phyloP scores from a whole-genome alignment of 2,888 invertebrate species.

The Idaea biselata region DNA sequence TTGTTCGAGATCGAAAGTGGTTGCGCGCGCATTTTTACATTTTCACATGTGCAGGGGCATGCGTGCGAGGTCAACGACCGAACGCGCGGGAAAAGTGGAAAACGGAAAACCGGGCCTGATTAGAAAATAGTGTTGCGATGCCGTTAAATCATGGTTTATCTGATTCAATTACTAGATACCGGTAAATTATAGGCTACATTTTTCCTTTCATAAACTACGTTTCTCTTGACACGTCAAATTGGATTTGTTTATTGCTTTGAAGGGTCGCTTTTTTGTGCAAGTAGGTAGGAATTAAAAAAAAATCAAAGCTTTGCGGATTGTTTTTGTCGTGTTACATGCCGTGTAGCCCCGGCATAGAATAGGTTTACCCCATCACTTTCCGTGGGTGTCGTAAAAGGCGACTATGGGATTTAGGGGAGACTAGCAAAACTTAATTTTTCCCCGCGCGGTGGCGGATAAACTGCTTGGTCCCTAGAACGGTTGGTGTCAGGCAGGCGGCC shows the following conservation, averaged over 20 bases:
- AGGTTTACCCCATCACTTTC: too few relatives aligned
- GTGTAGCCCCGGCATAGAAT: too few relatives aligned
- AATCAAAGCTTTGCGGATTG: too few relatives aligned
- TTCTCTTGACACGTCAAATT: not conserved
- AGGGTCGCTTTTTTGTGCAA: too few relatives aligned
- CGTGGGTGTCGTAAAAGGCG: too few relatives aligned
- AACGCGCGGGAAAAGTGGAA: slow-evolving; percentile 37
- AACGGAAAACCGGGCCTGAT: slow-evolving; percentile 27
- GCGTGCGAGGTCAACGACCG: slow-evolving; percentile 29
- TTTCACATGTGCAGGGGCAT: slow-evolving; percentile 47
- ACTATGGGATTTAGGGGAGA: too few relatives aligned
- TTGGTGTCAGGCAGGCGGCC: too few relatives aligned
- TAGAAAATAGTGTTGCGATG: slow-evolving; percentile 13
- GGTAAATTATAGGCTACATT: not conserved
- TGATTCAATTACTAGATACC: slow-evolving; percentile 2
- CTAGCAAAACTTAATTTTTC: too few relatives aligned
- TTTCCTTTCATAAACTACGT: not conserved
- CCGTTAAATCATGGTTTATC: slow-evolving; percentile 11
- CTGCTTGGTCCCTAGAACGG: too few relatives aligned
- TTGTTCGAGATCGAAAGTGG: slow-evolving; percentile 53
- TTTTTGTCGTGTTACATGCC: too few relatives aligned
- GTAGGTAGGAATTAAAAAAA: too few relatives aligned
- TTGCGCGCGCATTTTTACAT: slow-evolving; percentile 47
- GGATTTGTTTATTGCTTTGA: not conserved
- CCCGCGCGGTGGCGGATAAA: too few relatives aligned